A percentile compares a stretch with the other conserved stretches of the same genome.
Evolutionary conservation across 2,113 vertebrate species (phyloP).

Genomic region (Talpa occidentalis): DNA sequence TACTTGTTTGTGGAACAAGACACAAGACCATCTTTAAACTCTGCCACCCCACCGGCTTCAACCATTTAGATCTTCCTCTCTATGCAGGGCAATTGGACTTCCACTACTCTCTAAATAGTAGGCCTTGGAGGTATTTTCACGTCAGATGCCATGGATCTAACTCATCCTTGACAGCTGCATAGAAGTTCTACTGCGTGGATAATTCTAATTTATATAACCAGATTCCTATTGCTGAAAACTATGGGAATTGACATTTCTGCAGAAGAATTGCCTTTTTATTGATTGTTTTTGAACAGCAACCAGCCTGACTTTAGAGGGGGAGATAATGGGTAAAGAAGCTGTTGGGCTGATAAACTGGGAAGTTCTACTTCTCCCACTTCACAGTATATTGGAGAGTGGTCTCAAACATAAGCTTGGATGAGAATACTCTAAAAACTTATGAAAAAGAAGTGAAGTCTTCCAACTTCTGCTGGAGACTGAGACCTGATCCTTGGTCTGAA

Average conservation of each 20-base stretch:
- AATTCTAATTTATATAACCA: background rate
- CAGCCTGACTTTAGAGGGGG: background rate
- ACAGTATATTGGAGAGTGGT: background rate
- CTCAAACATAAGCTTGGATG: background rate
- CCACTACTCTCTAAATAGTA: background rate
- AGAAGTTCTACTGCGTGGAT: background rate
- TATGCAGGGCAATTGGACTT: background rate
- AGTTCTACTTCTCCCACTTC: background rate
- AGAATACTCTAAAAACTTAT: background rate
- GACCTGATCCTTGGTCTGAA: background rate
- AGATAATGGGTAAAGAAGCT: background rate
- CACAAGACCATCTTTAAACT: background rate
- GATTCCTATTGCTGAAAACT: background rate
- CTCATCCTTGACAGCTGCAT: background rate
- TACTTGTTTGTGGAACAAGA: constrained; percentile 9
- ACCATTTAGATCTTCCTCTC: background rate
- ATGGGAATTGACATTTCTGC: background rate
- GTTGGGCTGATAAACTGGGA: background rate
- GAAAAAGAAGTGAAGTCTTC: constrained; percentile 9
- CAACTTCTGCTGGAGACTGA: background rate
- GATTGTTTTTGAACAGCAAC: background rate
- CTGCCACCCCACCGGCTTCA: background rate
- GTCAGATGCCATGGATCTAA: background rate
- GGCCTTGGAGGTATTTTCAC: constrained; percentile 2
- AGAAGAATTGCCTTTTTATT: background rate